These are phyloP conservation scores for Cyaniris semiargus DNA, from an alignment of 2,888 invertebrate species.

Conservation along the genomic window DNA sequence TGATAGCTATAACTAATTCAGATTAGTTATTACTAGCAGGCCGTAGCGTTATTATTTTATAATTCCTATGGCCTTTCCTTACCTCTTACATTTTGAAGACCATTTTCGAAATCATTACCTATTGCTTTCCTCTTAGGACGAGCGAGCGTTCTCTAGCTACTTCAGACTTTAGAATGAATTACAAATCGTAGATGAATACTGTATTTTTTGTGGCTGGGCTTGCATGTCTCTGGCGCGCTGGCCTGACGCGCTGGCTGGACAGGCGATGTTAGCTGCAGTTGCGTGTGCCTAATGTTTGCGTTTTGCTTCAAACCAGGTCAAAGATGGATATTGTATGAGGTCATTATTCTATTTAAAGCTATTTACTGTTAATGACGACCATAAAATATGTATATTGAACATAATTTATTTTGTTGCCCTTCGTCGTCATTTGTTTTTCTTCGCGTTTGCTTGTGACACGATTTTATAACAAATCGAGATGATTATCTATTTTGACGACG, in stretches of 20 bases:
- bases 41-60: too few relatives aligned
- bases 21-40: too few relatives aligned
- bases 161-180: neutral
- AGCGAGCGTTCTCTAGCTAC: neutral
- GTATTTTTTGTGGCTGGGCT: constrained; percentile 41
- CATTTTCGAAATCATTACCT: too few relatives aligned
- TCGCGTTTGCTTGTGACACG: neutral
- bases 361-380: constrained; percentile 39
- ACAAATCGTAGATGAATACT: constrained; percentile 3
- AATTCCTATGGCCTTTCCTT: too few relatives aligned
- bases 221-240: constrained; percentile 53
- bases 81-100: too few relatives aligned
- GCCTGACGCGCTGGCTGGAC: constrained; percentile 44
- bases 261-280: constrained; percentile 48
- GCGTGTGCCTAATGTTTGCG: constrained; percentile 73
- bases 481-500: too few relatives aligned
- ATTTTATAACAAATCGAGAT: neutral
- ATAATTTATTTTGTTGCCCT: constrained; percentile 10
- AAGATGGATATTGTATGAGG: constrained; percentile 64
- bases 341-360: constrained; percentile 37
- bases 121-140: too few relatives aligned
- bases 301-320: constrained; percentile 72
- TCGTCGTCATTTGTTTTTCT: neutral
- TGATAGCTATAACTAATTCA: too few relatives aligned
- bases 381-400: constrained; percentile 15